Conservation (phyloP, 2,888 invertebrate species). For the Andrena hattorfiana region DNA sequence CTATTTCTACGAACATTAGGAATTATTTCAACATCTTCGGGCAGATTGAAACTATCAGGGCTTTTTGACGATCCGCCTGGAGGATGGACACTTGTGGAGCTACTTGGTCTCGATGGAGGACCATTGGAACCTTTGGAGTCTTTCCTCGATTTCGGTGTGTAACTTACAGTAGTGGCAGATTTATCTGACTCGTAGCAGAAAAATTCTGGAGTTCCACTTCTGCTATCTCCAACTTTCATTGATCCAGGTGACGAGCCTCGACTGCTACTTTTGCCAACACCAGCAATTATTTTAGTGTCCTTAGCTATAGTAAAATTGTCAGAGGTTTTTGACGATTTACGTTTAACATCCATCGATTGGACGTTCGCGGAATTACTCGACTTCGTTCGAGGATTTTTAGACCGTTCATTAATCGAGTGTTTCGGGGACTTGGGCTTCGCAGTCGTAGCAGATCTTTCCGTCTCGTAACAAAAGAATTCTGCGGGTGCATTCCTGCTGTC, state of each 20-base stretch:
- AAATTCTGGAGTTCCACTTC: conserved; percentile 13
- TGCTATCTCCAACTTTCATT: not conserved
- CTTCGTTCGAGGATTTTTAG: not conserved
- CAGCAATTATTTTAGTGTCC: not conserved
- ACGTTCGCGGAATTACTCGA: not conserved
- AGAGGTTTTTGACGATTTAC: not conserved
- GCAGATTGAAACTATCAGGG: not conserved
- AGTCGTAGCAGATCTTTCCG: conserved; percentile 22
- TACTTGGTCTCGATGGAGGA: not conserved
- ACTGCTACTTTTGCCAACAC: not conserved
- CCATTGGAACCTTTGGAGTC: not conserved
- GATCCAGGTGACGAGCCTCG: not conserved
- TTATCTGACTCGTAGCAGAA: conserved; percentile 35
- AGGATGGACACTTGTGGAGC: not conserved
- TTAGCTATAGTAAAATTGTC: not conserved
- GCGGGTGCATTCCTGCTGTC: conserved; percentile 6
- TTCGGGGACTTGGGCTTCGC: not conserved
- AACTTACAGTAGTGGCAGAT: conserved; percentile 24
- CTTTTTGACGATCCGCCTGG: not conserved
- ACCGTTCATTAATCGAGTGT: not conserved
- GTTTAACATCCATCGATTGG: not conserved
- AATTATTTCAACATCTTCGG: not conserved
- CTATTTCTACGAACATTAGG: not conserved
- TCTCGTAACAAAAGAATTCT: conserved; percentile 19
- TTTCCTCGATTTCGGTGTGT: not conserved